Evolutionary conservation across 2,113 vertebrate genomes (phyloP).

Genomic region (Cololabis saira): DNA sequence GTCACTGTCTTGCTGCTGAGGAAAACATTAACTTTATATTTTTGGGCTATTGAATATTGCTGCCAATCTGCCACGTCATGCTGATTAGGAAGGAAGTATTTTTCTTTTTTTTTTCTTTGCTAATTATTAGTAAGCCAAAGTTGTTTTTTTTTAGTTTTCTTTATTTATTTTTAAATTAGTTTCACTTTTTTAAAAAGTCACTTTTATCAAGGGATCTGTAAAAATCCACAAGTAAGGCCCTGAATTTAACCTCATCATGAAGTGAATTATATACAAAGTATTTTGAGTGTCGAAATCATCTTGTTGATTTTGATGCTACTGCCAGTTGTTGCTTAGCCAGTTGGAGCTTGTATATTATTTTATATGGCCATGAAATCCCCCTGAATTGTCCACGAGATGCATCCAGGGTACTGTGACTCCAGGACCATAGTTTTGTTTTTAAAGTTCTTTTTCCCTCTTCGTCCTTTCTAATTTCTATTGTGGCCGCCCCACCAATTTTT

Average conservation of each 20-base stretch:
- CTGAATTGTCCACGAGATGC: conserved; percentile 25
- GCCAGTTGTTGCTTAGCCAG: conserved; percentile 2
- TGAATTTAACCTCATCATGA: conserved; percentile 34
- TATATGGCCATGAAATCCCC: conserved; percentile 9
- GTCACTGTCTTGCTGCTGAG: conserved; percentile 21
- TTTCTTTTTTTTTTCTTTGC: conserved; percentile 2
- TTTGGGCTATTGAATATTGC: conserved; percentile 14
- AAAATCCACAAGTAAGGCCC: conserved; percentile 9
- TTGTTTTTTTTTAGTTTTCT: neutral
- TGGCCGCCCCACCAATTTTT: conserved; percentile 26
- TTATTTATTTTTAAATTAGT: conserved; percentile 16
- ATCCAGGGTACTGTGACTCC: conserved; percentile 27
- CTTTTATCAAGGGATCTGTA: conserved; percentile 61
- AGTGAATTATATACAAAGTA: conserved; percentile 14
- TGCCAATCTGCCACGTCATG: neutral
- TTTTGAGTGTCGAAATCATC: conserved; percentile 2
- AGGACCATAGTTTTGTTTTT: conserved; percentile 69
- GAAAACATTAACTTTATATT: conserved; percentile 23
- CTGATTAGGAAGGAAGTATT: neutral
- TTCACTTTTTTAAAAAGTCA: conserved; percentile 62
- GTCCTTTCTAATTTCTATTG: conserved; percentile 40
- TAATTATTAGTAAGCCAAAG: conserved; percentile 25
- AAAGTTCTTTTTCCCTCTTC: conserved; percentile 40
- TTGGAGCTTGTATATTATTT: conserved; percentile 35
- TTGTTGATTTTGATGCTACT: conserved; percentile 5